A percentile compares a stretch with the other conserved stretches of the same genome.
Evolutionary conservation across 1,140 invertebrate genomes (phyloP).

Genomic region (Bombus balteatus): DNA sequence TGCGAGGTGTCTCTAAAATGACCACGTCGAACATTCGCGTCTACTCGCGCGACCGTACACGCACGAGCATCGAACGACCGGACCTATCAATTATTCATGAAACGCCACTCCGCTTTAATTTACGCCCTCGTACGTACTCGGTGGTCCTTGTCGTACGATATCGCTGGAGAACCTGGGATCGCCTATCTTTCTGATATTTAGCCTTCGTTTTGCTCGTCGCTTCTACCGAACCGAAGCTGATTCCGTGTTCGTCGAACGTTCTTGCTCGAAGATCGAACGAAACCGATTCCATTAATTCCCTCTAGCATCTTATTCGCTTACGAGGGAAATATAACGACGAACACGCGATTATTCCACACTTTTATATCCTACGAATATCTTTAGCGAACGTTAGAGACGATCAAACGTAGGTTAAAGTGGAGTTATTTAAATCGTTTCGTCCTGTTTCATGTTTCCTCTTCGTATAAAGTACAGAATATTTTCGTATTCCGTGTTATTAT

Average conservation of each 20-base stretch:
- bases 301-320: background rate
- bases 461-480: too few species aligned
- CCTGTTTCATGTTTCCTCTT: too few species aligned
- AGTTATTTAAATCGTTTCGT: background rate
- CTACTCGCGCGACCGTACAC: background rate
- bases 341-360: background rate
- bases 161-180: slow-evolving; percentile 4
- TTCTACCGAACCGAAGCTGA: background rate
- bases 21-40: background rate
- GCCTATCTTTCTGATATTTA: slow-evolving; percentile 30
- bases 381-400: background rate
- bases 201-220: background rate
- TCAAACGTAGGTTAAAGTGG: too few species aligned
- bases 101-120: slow-evolving; percentile 41
- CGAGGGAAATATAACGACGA: background rate
- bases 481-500: too few species aligned
- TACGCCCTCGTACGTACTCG: slow-evolving; percentile 36
- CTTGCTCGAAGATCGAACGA: too few species aligned
- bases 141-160: slow-evolving; percentile 35
- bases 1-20: background rate
- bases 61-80: slow-evolving; percentile 29
- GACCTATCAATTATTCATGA: slow-evolving; percentile 47
- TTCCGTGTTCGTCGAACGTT: background rate
- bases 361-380: too few species aligned
- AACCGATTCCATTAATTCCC: background rate